phyloP scores from a whole-genome alignment of 2,797 vertebrate genomes.

The Atherinosoma microstoma region DNA sequence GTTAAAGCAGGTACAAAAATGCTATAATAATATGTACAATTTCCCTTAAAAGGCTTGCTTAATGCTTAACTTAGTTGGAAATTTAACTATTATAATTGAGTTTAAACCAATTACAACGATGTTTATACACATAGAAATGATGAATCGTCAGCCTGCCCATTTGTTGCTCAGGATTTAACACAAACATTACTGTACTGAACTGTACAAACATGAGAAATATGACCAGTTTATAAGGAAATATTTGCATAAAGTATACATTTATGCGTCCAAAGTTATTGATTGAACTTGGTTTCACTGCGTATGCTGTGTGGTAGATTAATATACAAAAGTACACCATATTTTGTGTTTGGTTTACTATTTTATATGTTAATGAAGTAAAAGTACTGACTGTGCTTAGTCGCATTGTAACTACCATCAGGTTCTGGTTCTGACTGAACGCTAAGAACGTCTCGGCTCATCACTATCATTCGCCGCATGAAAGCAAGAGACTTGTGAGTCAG shows the following conservation, averaged over 20 bases:
- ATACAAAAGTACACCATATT: background rate
- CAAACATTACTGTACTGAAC: too few species aligned
- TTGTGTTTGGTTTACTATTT: background rate
- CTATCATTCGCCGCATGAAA: conserved; percentile 6
- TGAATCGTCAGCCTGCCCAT: background rate
- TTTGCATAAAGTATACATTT: background rate
- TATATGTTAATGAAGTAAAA: background rate
- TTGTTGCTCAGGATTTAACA: too few species aligned
- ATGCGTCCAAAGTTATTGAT: too few species aligned
- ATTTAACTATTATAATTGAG: background rate
- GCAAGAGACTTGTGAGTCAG: background rate
- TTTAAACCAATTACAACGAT: background rate
- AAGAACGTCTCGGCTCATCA: background rate
- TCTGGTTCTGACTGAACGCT: background rate
- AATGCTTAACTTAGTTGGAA: background rate
- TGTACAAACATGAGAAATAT: too few species aligned
- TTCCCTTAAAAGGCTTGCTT: background rate
- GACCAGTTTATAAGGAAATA: background rate
- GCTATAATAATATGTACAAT: background rate
- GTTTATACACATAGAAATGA: background rate
- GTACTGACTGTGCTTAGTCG: background rate
- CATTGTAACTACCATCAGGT: background rate
- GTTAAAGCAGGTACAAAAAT: too few species aligned
- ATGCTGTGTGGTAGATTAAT: background rate
- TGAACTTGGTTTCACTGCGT: background rate